phyloP scores from a whole-genome alignment of 2,113 vertebrate species.

The Mixornis gularis region DNA sequence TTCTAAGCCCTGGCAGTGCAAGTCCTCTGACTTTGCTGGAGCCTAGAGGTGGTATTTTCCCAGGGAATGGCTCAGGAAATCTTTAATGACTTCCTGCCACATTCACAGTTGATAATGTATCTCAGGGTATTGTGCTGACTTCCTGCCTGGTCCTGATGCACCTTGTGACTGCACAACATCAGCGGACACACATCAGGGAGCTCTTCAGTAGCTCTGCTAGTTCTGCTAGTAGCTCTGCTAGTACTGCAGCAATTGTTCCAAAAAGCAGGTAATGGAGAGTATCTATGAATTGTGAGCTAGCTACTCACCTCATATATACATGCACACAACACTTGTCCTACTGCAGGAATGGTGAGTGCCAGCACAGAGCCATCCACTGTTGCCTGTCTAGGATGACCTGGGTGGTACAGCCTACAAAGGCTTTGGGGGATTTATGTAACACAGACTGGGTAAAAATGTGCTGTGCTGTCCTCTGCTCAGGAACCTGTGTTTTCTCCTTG shows the following conservation, averaged over 20 bases:
- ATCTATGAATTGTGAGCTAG: background rate
- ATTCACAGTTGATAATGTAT: background rate
- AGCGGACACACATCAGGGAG: background rate
- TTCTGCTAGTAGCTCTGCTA: too few species aligned
- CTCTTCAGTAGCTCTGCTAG: accelerated
- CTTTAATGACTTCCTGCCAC: conserved; percentile 46
- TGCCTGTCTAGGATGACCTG: background rate
- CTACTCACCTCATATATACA: background rate
- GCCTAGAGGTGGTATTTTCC: background rate
- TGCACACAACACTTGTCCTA: background rate
- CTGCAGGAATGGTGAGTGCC: background rate
- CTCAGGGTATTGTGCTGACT: background rate
- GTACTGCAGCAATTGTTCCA: background rate
- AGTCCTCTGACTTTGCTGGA: background rate
- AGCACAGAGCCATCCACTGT: background rate
- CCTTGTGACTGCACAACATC: background rate
- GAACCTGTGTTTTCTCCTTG: background rate
- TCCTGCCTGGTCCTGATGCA: background rate
- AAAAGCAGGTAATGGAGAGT: background rate
- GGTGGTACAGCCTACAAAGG: background rate
- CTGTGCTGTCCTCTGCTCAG: background rate
- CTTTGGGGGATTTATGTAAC: background rate
- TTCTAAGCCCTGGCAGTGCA: background rate
- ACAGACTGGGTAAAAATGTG: background rate
- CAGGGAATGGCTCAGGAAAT: conserved; percentile 20